A percentile compares a stretch with the other conserved stretches of the same genome.
Evolutionary conservation across 2,888 invertebrate genomes (phyloP).

Genomic region (Lomographa bimaculata): DNA sequence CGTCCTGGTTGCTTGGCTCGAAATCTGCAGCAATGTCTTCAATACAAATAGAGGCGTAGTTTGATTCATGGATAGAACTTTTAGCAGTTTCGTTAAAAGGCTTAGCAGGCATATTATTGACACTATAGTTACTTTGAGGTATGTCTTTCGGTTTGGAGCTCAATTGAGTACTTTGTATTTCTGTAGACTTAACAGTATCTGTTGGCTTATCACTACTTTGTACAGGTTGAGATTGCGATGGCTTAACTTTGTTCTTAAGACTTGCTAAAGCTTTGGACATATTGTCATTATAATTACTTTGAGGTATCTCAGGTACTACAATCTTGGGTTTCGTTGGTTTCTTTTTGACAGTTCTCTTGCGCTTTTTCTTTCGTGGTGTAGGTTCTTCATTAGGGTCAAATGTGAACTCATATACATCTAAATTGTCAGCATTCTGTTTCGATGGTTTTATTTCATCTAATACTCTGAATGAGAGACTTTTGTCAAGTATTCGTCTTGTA

Average conservation of each 20-base stretch:
- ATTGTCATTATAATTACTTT: conserved; percentile 66
- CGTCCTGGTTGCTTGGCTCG: conserved; percentile 45
- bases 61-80: conserved; percentile 32
- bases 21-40: conserved; percentile 72
- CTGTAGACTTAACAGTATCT: conserved; percentile 8
- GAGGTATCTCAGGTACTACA: conserved; percentile 49
- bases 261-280: conserved; percentile 59
- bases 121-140: conserved; percentile 10
- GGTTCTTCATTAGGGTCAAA: conserved; percentile 76
- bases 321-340: conserved; percentile 54
- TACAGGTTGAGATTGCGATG: conserved; percentile 23
- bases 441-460: conserved; percentile 46
- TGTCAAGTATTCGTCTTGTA: conserved; percentile 37
- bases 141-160: conserved; percentile 1
- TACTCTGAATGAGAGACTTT: conserved; percentile 53
- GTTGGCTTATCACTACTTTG: conserved; percentile 16
- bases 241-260: conserved; percentile 50
- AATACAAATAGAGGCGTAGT: conserved; percentile 56
- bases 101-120: conserved; percentile 11
- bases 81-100: conserved; percentile 24
- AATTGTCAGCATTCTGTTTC: conserved; percentile 45
- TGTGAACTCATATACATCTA: conserved; percentile 76
- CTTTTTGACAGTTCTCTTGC: conserved; percentile 53
- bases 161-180: conserved; percentile 13
- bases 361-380: conserved; percentile 65